Conservation (phyloP, 2,797 vertebrate species). For the Acanthiza pusilla region DNA sequence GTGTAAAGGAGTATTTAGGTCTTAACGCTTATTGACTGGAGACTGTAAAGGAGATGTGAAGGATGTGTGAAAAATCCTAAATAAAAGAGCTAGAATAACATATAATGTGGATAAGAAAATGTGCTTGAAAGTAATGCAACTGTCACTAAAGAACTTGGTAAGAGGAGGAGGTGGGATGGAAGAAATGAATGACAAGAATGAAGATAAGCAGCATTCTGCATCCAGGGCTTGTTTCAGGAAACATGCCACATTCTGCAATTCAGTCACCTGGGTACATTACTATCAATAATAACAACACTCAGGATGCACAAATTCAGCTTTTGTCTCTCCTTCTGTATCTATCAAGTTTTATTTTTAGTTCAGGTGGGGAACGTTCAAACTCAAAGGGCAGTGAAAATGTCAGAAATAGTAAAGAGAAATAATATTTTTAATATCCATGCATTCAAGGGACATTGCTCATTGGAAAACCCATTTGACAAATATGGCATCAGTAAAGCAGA, state of each 20-base stretch:
- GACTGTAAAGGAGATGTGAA: slow-evolving; percentile 65
- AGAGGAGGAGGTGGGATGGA: not conserved
- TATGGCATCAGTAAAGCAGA: not conserved
- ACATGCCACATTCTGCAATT: not conserved
- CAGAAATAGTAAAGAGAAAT: not conserved
- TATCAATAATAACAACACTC: not conserved
- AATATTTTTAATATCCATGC: not conserved
- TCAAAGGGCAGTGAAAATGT: not conserved
- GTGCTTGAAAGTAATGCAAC: slow-evolving; percentile 45
- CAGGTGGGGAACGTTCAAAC: not conserved
- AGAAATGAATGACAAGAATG: slow-evolving; percentile 4
- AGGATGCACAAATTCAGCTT: not conserved
- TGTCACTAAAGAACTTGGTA: slow-evolving; percentile 20
- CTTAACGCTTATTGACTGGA: slow-evolving; percentile 57
- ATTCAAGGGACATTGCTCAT: not conserved
- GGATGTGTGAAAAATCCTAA: slow-evolving; percentile 68
- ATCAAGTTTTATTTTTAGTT: not conserved
- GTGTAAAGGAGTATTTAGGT: slow-evolving; percentile 62
- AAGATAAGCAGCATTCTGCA: slow-evolving; percentile 4
- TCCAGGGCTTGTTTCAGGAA: not conserved
- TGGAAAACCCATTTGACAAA: not conserved
- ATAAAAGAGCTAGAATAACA: slow-evolving; percentile 54
- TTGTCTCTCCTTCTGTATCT: not conserved
- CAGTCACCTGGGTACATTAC: not conserved
- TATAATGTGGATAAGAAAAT: slow-evolving; percentile 53